Evolutionary conservation across 1,140 invertebrate genomes (phyloP).

Genomic region (Eubasilissa regina): DNA sequence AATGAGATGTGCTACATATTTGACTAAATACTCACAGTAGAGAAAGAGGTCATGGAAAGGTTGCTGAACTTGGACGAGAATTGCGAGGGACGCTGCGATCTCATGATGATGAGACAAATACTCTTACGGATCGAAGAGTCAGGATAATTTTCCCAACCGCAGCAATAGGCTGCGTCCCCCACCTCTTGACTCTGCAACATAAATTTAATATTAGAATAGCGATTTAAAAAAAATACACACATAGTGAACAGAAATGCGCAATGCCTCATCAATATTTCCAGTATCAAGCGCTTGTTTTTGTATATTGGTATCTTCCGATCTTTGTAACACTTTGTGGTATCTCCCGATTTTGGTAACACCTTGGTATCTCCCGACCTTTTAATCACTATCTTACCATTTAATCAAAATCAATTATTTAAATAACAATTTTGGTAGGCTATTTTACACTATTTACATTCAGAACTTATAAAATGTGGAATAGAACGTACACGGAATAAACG

Average conservation of each 20-base stretch:
- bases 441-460: too few relatives aligned
- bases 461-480: too few relatives aligned
- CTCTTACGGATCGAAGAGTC: constrained; percentile 11
- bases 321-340: neutral
- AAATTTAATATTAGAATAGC: neutral
- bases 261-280: too few relatives aligned
- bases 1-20: too few relatives aligned
- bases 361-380: too few relatives aligned
- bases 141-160: constrained; percentile 22
- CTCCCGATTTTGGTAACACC: neutral
- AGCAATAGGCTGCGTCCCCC: constrained; percentile 14
- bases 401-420: too few relatives aligned
- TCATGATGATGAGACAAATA: constrained; percentile 37
- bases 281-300: too few relatives aligned
- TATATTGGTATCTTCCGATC: neutral
- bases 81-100: constrained; percentile 16
- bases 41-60: constrained; percentile 19
- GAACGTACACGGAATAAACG: too few relatives aligned
- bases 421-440: too few relatives aligned
- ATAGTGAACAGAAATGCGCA: too few relatives aligned
- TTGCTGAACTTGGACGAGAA: constrained; percentile 9
- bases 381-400: too few relatives aligned
- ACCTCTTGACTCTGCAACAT: constrained; percentile 29
- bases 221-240: too few relatives aligned
- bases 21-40: constrained; percentile 13